Evolutionary conservation across 2,113 vertebrate genomes (phyloP).

Genomic region (Furnarius figulus): DNA sequence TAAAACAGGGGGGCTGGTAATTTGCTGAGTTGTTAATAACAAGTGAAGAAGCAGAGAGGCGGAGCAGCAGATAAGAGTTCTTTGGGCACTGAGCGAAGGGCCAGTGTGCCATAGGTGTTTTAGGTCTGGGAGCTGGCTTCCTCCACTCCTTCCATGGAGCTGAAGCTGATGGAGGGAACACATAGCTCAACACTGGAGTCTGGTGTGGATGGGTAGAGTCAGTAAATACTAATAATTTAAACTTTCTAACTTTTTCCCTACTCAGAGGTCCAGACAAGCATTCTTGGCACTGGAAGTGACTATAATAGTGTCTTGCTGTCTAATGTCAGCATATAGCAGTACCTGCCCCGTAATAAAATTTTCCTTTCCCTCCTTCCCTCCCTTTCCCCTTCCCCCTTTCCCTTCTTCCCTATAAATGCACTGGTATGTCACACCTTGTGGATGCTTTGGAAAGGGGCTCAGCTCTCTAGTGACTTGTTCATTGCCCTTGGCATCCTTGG

Average conservation of each 20-base stretch:
- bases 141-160: not conserved
- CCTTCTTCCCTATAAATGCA: not conserved
- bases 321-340: no score
- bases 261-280: not conserved
- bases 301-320: not conserved
- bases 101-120: not conserved
- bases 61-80: not conserved
- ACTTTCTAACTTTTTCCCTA: not conserved
- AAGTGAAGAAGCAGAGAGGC: not conserved
- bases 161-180: not conserved
- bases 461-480: not conserved
- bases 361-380: no score
- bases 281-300: not conserved
- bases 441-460: not conserved
- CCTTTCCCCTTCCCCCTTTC: no score
- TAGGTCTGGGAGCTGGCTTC: not conserved
- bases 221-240: not conserved
- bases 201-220: not conserved
- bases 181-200: fast-evolving
- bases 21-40: not conserved
- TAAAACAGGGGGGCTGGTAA: not conserved
- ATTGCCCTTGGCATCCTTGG: not conserved
- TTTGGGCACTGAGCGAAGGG: not conserved
- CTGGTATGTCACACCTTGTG: not conserved
- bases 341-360: no score